Evolutionary conservation across 1,140 invertebrate species (phyloP).

Genomic region (Chymomyza costata): DNA sequence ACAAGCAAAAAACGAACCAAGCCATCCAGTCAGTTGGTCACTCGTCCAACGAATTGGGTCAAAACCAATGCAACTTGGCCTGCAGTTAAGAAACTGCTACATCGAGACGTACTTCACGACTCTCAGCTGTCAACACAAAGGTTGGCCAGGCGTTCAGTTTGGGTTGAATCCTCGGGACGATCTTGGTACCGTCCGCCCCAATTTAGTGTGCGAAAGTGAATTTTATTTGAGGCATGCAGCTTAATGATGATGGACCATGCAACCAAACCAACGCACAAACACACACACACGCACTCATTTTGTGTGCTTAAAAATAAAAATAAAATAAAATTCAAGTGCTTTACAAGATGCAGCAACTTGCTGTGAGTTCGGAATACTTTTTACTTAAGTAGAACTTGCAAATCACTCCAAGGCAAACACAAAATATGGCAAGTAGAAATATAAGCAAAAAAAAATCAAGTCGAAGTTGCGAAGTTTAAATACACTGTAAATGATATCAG

Average conservation of each 20-base stretch:
- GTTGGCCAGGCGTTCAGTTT: constrained; percentile 39
- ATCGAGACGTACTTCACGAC: constrained; percentile 5
- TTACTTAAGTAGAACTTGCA: constrained; percentile 70
- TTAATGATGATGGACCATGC: constrained; percentile 66
- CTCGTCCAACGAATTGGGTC: constrained; percentile 66
- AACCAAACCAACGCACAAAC: constrained; percentile 39
- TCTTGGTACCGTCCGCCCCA: no score
- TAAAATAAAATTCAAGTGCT: no score
- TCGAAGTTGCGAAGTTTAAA: no score
- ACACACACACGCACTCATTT: constrained; percentile 56
- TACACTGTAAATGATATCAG: no score
- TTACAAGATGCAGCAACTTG: constrained; percentile 12
- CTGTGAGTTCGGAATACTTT: constrained; percentile 36
- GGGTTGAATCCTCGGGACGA: no score
- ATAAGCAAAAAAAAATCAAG: no score
- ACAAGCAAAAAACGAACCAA: no score
- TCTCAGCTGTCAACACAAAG: constrained; percentile 20
- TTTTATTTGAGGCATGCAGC: constrained; percentile 51
- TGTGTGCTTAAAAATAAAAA: no score
- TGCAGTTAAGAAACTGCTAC: constrained; percentile 13
- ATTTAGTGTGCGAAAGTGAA: constrained; percentile 66
- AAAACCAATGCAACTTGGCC: constrained; percentile 45
- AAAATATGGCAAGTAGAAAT: no score
- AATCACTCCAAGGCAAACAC: constrained; percentile 69
- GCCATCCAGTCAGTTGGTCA: no score